phyloP scores from a whole-genome alignment of 30 jellyfish, hydroid and myxozoan species.

The Chrysaora quinquecirrha region DNA sequence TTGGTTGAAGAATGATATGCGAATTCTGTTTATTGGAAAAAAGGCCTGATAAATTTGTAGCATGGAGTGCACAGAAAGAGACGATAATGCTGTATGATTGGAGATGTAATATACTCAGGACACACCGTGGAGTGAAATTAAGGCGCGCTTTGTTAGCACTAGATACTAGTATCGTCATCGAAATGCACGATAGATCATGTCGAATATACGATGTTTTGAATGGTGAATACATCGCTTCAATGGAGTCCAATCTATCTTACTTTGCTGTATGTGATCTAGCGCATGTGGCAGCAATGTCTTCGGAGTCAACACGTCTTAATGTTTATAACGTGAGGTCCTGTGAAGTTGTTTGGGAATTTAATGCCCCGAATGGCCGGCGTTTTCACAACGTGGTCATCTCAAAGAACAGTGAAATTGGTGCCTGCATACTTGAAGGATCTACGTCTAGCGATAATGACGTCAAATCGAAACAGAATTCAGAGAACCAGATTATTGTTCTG shows the following conservation, averaged over 20 bases:
- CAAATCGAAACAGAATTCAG: neutral
- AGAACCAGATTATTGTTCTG: slow-evolving; percentile 60
- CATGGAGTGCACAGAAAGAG: slow-evolving; percentile 54
- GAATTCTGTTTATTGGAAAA: slow-evolving; percentile 42
- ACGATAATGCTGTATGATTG: slow-evolving; percentile 20
- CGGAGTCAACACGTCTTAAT: slow-evolving; percentile 23
- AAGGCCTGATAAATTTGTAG: slow-evolving; percentile 26
- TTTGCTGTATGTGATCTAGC: slow-evolving; percentile 66
- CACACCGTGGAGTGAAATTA: slow-evolving; percentile 11
- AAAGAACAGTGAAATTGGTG: slow-evolving; percentile 64
- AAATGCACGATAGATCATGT: slow-evolving; percentile 43
- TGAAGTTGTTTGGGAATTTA: slow-evolving; percentile 65
- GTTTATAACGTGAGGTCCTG: slow-evolving; percentile 39
- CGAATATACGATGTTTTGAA: slow-evolving; percentile 37
- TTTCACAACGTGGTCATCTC: slow-evolving; percentile 68
- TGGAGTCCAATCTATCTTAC: slow-evolving; percentile 33
- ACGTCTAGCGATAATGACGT: neutral
- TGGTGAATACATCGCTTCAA: slow-evolving; percentile 12
- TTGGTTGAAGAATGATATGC: slow-evolving; percentile 26
- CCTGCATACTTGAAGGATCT: slow-evolving; percentile 51
- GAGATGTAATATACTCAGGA: slow-evolving; percentile 17
- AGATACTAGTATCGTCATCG: slow-evolving; percentile 3
- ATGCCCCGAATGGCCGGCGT: slow-evolving; percentile 64
- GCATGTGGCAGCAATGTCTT: slow-evolving; percentile 48
- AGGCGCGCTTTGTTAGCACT: slow-evolving; percentile 33